Conservation (phyloP, 2,113 vertebrate genomes). For the Saccopteryx bilineata region DNA sequence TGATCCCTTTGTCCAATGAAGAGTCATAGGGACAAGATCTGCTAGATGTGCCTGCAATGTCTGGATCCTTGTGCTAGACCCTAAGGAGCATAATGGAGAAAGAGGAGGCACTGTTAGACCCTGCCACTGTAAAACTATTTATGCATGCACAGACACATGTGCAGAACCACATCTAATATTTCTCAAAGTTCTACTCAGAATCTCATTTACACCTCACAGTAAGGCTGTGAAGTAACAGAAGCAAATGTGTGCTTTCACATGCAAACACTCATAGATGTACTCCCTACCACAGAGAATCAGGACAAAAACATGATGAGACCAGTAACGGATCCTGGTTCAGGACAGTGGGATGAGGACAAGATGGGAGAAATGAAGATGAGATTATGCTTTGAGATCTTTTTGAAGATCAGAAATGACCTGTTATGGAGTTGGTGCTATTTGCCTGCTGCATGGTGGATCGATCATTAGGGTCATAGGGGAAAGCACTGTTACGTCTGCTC, state of each 20-base stretch:
- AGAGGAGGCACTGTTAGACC: not conserved
- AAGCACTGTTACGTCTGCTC: not conserved
- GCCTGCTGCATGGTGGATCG: not conserved
- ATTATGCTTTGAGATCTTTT: not conserved
- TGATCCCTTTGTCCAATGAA: not conserved
- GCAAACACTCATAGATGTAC: not conserved
- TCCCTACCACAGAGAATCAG: not conserved
- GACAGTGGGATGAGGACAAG: not conserved
- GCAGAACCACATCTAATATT: not conserved
- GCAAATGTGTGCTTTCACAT: not conserved
- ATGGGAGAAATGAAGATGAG: not conserved
- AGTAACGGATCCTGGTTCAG: not conserved
- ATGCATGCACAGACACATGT: accelerated
- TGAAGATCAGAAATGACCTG: not conserved
- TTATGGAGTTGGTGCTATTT: not conserved
- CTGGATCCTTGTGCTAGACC: not conserved
- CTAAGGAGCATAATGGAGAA: not conserved
- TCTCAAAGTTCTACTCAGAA: not conserved
- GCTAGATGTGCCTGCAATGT: not conserved
- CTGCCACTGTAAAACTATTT: not conserved
- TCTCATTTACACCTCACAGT: not conserved
- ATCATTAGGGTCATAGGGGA: not conserved
- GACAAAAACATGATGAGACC: not conserved
- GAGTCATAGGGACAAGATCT: not conserved
- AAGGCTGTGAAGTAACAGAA: not conserved